These are phyloP conservation scores for Podarcis muralis DNA, from an alignment of 2,113 vertebrate species.

Conservation along the genomic window DNA sequence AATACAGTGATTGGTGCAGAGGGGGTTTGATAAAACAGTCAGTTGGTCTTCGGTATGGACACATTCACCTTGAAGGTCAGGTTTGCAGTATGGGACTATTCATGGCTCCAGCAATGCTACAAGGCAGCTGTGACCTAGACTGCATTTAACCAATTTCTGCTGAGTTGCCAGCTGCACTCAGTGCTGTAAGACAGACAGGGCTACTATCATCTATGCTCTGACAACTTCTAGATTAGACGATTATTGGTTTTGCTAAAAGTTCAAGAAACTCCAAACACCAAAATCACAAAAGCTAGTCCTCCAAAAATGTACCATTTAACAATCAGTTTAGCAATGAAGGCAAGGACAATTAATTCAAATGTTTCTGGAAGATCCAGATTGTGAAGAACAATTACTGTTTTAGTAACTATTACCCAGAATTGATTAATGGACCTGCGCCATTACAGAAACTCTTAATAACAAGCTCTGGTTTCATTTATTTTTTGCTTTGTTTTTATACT, in stretches of 20 bases:
- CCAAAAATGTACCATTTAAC: background rate
- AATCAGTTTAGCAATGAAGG: background rate
- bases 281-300: background rate
- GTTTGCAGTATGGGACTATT: no score
- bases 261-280: background rate
- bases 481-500: background rate
- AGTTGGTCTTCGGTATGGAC: no score
- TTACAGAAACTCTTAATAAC: background rate
- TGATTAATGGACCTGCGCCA: background rate
- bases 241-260: background rate
- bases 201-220: no score
- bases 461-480: background rate
- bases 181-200: no score
- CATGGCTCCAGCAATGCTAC: no score
- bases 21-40: no score
- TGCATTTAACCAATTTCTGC: no score
- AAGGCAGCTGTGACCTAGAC: no score
- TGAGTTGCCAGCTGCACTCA: no score
- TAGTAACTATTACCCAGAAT: background rate
- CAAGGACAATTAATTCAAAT: background rate
- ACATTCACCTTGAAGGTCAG: no score
- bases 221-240: no score
- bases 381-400: background rate
- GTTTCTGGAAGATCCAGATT: background rate
- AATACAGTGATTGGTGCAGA: no score